Conservation (phyloP, 2,888 invertebrate genomes). For the Pterostichus madidus region DNA sequence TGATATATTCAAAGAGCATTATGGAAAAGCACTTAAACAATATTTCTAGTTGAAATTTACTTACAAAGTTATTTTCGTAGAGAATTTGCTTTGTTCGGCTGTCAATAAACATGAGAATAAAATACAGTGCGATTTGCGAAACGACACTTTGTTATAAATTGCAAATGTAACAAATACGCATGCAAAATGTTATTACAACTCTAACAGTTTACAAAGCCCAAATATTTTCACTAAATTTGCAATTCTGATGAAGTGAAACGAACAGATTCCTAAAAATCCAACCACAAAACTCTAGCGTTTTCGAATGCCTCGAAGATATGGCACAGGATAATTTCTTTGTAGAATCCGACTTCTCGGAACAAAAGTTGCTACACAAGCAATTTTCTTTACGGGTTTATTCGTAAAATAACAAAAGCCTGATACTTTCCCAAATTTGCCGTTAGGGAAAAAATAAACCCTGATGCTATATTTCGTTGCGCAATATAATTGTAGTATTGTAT, state of each 20-base stretch:
- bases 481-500: conserved; percentile 19
- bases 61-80: conserved; percentile 4
- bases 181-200: conserved; percentile 53
- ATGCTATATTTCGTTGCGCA: conserved; percentile 4
- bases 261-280: conserved; percentile 30
- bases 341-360: conserved; percentile 50
- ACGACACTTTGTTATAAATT: conserved; percentile 54
- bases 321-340: conserved; percentile 19
- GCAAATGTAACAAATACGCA: conserved; percentile 46
- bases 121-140: conserved; percentile 31
- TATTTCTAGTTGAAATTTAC: background rate
- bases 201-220: conserved; percentile 51
- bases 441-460: conserved; percentile 29
- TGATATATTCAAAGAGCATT: background rate
- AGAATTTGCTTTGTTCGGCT: conserved; percentile 6
- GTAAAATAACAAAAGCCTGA: conserved; percentile 23
- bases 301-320: background rate
- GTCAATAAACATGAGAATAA: conserved; percentile 46
- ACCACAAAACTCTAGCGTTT: conserved; percentile 41
- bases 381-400: conserved; percentile 35
- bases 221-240: conserved; percentile 45
- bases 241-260: conserved; percentile 37
- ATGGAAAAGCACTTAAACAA: background rate
- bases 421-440: conserved; percentile 47
- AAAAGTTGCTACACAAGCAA: conserved; percentile 29